Base-by-base conservation (phyloP, 2,113 vertebrate genomes). In the Theristicus caerulescens region DNA sequence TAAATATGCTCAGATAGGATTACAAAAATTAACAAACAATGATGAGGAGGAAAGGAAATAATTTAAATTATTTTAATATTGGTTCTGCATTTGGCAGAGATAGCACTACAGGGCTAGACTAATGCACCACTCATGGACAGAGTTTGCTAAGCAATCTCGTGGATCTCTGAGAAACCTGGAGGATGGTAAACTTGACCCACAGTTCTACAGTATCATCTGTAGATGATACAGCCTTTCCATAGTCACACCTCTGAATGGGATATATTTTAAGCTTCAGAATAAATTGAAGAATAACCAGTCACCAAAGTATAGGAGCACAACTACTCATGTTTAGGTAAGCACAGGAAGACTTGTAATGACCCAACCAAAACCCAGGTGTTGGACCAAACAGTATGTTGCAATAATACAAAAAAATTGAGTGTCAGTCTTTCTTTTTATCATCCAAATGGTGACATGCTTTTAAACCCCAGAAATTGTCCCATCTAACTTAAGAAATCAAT, bases 401-500 rank as follows among this genome's bases (percentile, higher is more conserved):
- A 34, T 42, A 82, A 66, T 25, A 49, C 3, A 52, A 87, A 93
- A 67, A 46, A 34, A 26, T 15, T 1, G 0, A 69, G 20, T 67
- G 26, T 47, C 27, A 82, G 7, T 38, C 32, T 86, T 54, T 82
- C 54, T 57, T 82, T 95, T 90, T 76, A 58, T 83, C 51, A 61
- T 11, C 17, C 4, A 10, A 89, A 66, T 18, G 15, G 20, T 78
- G 61, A 78, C 46, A 87, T 51, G 70, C 7, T 89, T 93, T 93
- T 88, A 88, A 95, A 87, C 38, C 31, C 12, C 59, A 78, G 81
- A 91, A 79, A 93, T 65, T 93, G 76, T 85, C 77, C 73, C 66
- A 85, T 82, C 72, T 93, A 95, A 74, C 73, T 88, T 76, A 96
- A 97, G 91, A 97, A 97, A 97, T 97, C 91, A 95, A 88, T 96